Percentiles rank a stretch among this genome's conserved stretches.
Conservation (phyloP, 2,888 invertebrate genomes). For the Schizaphis graminum region DNA sequence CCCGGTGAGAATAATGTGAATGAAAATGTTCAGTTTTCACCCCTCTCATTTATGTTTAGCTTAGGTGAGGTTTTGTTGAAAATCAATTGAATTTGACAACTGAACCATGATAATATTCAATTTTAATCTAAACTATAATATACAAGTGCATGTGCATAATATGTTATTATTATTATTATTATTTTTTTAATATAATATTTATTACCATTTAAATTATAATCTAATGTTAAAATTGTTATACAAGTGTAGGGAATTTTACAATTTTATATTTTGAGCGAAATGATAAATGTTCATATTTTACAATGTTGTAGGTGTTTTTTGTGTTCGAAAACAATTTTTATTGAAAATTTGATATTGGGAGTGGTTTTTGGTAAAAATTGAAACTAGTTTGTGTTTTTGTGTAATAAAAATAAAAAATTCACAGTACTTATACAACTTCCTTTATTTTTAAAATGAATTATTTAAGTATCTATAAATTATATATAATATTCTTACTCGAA, state of each 20-base stretch:
- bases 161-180: background rate
- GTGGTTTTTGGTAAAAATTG: background rate
- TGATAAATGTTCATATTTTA: background rate
- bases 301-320: background rate
- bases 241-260: background rate
- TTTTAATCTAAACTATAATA: background rate
- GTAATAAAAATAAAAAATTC: background rate
- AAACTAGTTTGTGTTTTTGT: background rate
- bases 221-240: background rate
- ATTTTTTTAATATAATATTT: background rate
- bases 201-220: background rate
- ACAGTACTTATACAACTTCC: background rate
- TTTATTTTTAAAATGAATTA: background rate
- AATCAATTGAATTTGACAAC: constrained; percentile 17
- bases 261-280: background rate
- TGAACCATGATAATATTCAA: background rate
- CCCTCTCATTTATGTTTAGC: background rate
- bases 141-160: background rate
- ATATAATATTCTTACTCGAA: background rate
- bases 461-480: background rate
- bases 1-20: constrained; percentile 23
- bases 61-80: background rate
- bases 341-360: background rate
- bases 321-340: background rate
- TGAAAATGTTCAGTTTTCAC: constrained; percentile 28